A percentile compares a stretch with the other conserved stretches of the same genome.
These are phyloP conservation scores for Neostethus bicornis DNA, from an alignment of 2,797 vertebrate genomes.

Conservation along the genomic window DNA sequence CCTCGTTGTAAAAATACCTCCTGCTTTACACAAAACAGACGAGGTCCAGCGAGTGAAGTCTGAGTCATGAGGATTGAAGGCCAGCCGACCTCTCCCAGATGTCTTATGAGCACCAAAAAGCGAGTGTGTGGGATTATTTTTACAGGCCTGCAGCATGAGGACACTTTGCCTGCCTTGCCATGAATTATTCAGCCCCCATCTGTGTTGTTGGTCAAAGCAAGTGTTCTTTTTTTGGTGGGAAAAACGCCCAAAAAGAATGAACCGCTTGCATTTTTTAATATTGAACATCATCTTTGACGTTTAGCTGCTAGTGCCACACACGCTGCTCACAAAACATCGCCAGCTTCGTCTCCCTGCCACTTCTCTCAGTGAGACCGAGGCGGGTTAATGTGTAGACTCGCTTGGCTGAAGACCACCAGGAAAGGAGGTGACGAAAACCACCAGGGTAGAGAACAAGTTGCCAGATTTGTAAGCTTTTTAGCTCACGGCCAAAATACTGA, in stretches of 20 bases:
- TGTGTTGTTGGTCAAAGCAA: constrained; percentile 53
- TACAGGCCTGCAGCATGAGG: constrained; percentile 70
- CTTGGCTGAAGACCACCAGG: constrained; percentile 62
- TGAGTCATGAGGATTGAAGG: constrained; percentile 65
- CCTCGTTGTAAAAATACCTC: constrained; percentile 26
- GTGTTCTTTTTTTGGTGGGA: constrained; percentile 17
- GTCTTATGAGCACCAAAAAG: constrained; percentile 61
- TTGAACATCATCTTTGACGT: constrained; percentile 50
- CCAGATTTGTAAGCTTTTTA: constrained; percentile 56
- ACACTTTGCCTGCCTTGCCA: constrained; percentile 65
- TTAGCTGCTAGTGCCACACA: constrained; percentile 46
- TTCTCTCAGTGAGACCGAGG: constrained; percentile 36
- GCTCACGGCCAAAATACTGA: constrained; percentile 35
- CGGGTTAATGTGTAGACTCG: constrained; percentile 36
- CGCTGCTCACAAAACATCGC: constrained; percentile 41
- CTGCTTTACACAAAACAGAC: constrained; percentile 23
- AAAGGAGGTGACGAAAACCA: constrained; percentile 56
- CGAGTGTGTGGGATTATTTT: constrained; percentile 73
- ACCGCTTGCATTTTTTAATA: constrained; percentile 54
- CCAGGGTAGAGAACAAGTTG: constrained; percentile 43
- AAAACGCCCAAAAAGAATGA: constrained; percentile 30
- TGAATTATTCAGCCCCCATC: constrained; percentile 76
- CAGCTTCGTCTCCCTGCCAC: constrained; percentile 48
- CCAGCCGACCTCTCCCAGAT: constrained; percentile 64
- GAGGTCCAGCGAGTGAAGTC: constrained; percentile 49